A percentile compares a stretch with the other conserved stretches of the same genome.
phyloP scores from a whole-genome alignment of 2,797 vertebrate genomes.

The Acanthopagrus latus region DNA sequence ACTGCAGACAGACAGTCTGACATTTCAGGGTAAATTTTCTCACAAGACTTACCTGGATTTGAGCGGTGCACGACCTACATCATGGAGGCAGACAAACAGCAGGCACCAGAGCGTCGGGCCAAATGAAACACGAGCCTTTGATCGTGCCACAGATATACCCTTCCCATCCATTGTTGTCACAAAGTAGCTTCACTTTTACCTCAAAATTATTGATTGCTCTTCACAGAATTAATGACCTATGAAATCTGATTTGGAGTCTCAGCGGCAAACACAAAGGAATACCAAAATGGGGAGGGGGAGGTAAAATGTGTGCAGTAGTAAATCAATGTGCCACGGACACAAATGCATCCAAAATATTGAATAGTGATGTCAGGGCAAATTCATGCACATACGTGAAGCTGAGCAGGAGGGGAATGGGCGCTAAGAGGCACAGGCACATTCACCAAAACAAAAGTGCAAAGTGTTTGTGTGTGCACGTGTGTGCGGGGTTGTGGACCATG shows the following conservation, averaged over 20 bases:
- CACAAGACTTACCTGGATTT: constrained; percentile 41
- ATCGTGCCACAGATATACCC: constrained; percentile 37
- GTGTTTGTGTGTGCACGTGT: constrained; percentile 16
- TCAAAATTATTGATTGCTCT: constrained; percentile 57
- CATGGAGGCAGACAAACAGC: constrained; percentile 38
- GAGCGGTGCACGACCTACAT: constrained; percentile 40
- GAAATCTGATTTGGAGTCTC: constrained; percentile 61
- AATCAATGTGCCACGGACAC: constrained; percentile 38
- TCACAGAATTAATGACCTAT: constrained; percentile 56
- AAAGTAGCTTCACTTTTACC: constrained; percentile 59
- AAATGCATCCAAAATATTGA: constrained; percentile 49
- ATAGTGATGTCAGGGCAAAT: constrained; percentile 31
- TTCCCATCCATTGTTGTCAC: constrained; percentile 54
- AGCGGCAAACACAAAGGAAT: constrained; percentile 22
- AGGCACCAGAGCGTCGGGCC: constrained; percentile 47
- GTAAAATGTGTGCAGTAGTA: constrained; percentile 24
- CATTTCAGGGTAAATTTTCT: constrained; percentile 52
- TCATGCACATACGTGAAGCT: constrained; percentile 39
- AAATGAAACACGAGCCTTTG: constrained; percentile 57
- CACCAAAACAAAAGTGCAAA: constrained; percentile 34
- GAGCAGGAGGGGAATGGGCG: constrained; percentile 41
- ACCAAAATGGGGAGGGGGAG: constrained; percentile 1
- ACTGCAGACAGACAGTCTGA: constrained; percentile 24
- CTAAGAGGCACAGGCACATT: constrained; percentile 28
- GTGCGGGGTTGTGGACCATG: constrained; percentile 50